Conservation (phyloP, 2,113 vertebrate species). For the Channa argus region DNA sequence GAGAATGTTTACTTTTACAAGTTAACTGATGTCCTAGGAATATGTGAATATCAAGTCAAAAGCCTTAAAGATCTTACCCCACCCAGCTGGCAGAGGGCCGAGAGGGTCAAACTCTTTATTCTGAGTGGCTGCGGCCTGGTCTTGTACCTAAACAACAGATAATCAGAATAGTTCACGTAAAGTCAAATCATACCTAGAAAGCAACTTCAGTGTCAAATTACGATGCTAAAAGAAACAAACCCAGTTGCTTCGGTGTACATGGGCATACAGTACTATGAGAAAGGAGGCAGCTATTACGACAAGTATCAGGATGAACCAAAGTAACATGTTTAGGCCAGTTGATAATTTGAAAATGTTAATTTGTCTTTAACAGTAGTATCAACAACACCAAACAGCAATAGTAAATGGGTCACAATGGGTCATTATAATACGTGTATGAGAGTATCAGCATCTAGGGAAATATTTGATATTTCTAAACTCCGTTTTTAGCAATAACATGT, state of each 20-base stretch:
- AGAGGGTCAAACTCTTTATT: slow-evolving; percentile 98
- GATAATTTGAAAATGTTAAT: too few relatives aligned
- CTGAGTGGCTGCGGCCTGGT: slow-evolving; percentile 87
- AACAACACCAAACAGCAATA: neutral
- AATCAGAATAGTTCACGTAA: neutral
- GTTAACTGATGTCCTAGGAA: neutral
- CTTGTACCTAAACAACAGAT: slow-evolving; percentile 85
- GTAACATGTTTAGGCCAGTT: too few relatives aligned
- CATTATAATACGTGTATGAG: neutral
- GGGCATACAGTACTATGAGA: too few relatives aligned
- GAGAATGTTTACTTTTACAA: neutral
- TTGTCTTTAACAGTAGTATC: too few relatives aligned
- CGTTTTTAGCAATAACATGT: too few relatives aligned
- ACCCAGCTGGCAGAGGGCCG: slow-evolving; percentile 93
- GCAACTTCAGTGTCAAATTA: too few relatives aligned
- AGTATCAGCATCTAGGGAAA: neutral
- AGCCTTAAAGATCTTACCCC: slow-evolving; percentile 87
- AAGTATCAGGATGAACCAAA: too few relatives aligned
- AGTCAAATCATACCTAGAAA: too few relatives aligned
- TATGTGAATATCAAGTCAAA: neutral
- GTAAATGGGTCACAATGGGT: neutral
- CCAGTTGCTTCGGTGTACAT: too few relatives aligned
- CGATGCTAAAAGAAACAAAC: too few relatives aligned
- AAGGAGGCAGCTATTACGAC: too few relatives aligned
- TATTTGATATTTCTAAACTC: neutral